Evolutionary conservation across 2,888 invertebrate species (phyloP).

Genomic region (Rhodophaea formosa): DNA sequence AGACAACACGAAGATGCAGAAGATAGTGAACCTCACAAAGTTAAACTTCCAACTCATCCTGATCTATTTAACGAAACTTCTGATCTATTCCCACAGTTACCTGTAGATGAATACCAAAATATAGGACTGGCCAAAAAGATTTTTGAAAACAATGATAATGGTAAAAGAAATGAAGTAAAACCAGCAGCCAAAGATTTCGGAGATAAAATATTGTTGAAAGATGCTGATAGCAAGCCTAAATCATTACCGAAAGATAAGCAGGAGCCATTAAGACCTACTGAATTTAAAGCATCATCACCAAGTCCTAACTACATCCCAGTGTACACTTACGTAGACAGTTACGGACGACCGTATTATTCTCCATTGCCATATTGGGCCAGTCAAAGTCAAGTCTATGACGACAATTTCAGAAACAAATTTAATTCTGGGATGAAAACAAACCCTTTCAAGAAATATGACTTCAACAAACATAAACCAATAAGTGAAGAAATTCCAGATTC

Average conservation of each 20-base stretch:
- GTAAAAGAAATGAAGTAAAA: not conserved
- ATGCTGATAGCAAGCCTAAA: not conserved
- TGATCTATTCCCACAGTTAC: slow-evolving; percentile 44
- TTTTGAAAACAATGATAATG: not conserved
- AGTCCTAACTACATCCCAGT: slow-evolving; percentile 11
- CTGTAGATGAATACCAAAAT: slow-evolving; percentile 24
- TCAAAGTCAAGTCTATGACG: not conserved
- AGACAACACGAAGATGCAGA: slow-evolving; percentile 30
- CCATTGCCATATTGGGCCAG: slow-evolving; percentile 21
- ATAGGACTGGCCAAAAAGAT: slow-evolving; percentile 16
- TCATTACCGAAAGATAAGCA: slow-evolving; percentile 21
- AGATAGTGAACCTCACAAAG: slow-evolving; percentile 35
- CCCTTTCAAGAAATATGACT: slow-evolving; percentile 8
- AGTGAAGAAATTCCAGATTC: not conserved
- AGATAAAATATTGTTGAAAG: not conserved
- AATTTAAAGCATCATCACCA: slow-evolving; percentile 5
- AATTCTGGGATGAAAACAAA: not conserved
- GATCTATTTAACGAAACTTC: slow-evolving; percentile 29
- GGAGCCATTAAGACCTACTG: slow-evolving; percentile 19
- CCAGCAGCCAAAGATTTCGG: not conserved
- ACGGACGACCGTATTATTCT: slow-evolving; percentile 4
- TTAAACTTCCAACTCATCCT: slow-evolving; percentile 43
- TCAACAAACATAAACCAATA: not conserved
- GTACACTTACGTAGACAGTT: slow-evolving; percentile 5
- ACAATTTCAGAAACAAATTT: not conserved